A percentile compares a stretch with the other conserved stretches of the same genome.
Evolutionary conservation across 2,888 invertebrate species (phyloP).

Genomic region (Galerucella nymphaeae): DNA sequence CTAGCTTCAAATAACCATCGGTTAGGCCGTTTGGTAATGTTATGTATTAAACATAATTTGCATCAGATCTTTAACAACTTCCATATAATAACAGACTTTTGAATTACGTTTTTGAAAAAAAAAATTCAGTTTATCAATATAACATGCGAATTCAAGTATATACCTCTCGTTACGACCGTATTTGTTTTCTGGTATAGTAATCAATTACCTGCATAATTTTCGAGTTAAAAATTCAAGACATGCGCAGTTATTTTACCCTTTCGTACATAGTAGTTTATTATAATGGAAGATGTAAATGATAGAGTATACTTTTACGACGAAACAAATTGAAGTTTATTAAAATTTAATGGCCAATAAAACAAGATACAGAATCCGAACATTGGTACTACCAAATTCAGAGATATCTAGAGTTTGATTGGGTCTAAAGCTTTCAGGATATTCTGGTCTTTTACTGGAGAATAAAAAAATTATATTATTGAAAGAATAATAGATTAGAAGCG

Average conservation of each 20-base stretch:
- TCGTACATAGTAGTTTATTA: constrained; percentile 25
- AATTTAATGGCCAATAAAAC: neutral
- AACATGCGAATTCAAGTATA: constrained; percentile 38
- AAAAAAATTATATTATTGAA: too few relatives aligned
- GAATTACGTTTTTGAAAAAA: constrained; percentile 42
- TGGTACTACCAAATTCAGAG: too few relatives aligned
- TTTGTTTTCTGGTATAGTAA: constrained; percentile 45
- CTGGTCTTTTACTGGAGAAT: too few relatives aligned
- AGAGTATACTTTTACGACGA: constrained; percentile 3
- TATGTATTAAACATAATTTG: constrained; percentile 49
- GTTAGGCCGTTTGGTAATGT: constrained; percentile 44
- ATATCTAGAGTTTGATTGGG: too few relatives aligned
- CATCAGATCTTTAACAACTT: constrained; percentile 49
- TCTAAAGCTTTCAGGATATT: too few relatives aligned
- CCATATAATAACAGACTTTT: constrained; percentile 49
- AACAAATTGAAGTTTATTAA: neutral
- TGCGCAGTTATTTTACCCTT: constrained; percentile 24
- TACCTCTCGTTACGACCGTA: constrained; percentile 35
- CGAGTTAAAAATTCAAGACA: constrained; percentile 41
- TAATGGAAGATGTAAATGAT: constrained; percentile 24
- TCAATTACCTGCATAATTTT: constrained; percentile 45
- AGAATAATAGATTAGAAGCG: too few relatives aligned
- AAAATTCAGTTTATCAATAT: constrained; percentile 43
- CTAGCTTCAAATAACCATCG: constrained; percentile 42
- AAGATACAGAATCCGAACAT: too few relatives aligned